Evolutionary conservation across 2,113 vertebrate species (phyloP).

Genomic region (Sylvietta virens): DNA sequence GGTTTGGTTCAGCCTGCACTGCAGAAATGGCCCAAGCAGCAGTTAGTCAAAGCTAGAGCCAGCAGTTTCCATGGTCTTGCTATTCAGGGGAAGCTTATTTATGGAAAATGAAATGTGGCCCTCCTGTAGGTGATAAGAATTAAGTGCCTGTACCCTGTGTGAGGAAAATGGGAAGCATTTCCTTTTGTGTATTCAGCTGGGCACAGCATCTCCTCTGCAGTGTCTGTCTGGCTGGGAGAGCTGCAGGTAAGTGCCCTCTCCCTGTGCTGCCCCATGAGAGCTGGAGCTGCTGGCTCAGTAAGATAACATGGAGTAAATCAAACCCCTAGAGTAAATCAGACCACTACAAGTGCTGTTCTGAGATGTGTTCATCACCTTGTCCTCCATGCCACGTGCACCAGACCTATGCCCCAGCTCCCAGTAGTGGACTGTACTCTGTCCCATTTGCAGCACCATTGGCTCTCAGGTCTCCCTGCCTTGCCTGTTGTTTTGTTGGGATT

Average conservation of each 20-base stretch:
- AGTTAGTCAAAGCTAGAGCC: not conserved
- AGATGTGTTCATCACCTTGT: not conserved
- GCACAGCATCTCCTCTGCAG: not conserved
- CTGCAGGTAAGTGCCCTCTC: not conserved
- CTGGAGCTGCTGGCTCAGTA: fast-evolving
- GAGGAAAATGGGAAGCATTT: not conserved
- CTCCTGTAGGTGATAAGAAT: not conserved
- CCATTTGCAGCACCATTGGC: not conserved
- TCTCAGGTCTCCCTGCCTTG: not conserved
- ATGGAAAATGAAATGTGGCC: not conserved
- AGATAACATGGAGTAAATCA: not conserved
- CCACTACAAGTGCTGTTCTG: not conserved
- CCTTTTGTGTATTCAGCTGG: not conserved
- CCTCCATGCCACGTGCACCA: not conserved
- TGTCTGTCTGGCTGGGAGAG: not conserved
- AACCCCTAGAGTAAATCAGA: not conserved
- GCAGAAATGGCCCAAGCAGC: not conserved
- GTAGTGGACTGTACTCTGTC: not conserved
- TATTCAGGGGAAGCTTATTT: not conserved
- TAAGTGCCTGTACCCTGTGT: not conserved
- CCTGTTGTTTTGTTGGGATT: not conserved
- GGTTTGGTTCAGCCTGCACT: not conserved
- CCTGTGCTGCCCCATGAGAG: not conserved
- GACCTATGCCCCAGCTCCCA: not conserved
- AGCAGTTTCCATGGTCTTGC: not conserved